phyloP scores from a whole-genome alignment of 2,113 vertebrate genomes.

The Hyaena hyaena region DNA sequence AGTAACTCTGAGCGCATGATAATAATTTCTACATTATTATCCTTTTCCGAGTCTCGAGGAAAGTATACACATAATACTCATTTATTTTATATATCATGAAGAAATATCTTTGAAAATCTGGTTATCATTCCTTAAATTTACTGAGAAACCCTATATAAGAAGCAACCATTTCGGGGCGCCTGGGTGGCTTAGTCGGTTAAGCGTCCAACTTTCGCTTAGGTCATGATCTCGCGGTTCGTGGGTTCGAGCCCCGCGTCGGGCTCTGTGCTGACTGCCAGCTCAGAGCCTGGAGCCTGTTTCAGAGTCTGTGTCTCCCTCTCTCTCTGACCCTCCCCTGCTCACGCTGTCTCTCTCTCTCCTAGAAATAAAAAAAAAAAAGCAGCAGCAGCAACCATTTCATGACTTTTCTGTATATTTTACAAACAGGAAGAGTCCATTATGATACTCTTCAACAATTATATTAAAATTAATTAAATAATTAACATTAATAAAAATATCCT shows the following conservation, averaged over 20 bases:
- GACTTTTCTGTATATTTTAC: neutral
- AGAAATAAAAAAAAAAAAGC: too few species aligned
- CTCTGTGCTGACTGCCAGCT: too few species aligned
- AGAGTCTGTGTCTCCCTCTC: too few species aligned
- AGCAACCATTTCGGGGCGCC: neutral
- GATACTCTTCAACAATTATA: neutral
- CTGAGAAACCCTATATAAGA: neutral
- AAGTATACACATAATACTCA: neutral
- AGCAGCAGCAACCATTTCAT: neutral
- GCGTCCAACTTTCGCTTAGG: too few species aligned
- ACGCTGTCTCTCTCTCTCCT: too few species aligned
- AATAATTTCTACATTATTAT: neutral
- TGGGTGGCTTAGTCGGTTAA: too few species aligned
- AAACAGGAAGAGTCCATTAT: neutral
- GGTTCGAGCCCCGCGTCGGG: too few species aligned
- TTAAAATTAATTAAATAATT: neutral
- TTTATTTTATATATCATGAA: neutral
- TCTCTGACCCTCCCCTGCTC: too few species aligned
- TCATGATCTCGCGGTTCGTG: too few species aligned
- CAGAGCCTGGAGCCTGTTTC: too few species aligned
- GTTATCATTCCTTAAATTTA: neutral
- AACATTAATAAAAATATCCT: neutral
- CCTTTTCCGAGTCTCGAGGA: neutral
- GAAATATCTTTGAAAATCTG: neutral
- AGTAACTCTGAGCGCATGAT: neutral